Percentiles rank a stretch among this genome's conserved stretches.
Evolutionary conservation across 2,888 invertebrate species (phyloP).

Genomic region (Plagodis pulveraria): DNA sequence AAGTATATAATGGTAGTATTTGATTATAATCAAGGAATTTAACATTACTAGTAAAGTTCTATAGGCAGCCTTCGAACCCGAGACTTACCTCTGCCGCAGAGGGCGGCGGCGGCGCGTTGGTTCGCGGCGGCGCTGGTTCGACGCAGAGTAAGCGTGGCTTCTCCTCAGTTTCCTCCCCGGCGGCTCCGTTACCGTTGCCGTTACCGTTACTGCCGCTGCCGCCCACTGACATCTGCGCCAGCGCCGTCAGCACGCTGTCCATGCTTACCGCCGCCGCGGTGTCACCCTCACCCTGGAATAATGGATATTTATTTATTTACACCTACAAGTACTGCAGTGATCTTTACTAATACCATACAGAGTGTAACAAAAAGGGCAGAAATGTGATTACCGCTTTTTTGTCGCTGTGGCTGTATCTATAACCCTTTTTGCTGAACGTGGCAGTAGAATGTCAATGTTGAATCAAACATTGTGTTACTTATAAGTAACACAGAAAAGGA

Average conservation of each 20-base stretch:
- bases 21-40: too few species aligned
- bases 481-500: too few species aligned
- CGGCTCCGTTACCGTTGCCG: conserved; percentile 55
- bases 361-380: too few species aligned
- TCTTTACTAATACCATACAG: too few species aligned
- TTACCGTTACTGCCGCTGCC: conserved; percentile 55
- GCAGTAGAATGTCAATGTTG: too few species aligned
- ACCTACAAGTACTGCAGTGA: too few species aligned
- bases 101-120: conserved; percentile 19
- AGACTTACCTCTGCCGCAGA: conserved; percentile 21
- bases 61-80: neutral
- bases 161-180: conserved; percentile 61
- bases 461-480: too few species aligned
- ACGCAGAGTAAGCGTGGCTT: conserved; percentile 51
- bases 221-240: conserved; percentile 70
- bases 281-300: conserved; percentile 73
- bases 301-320: neutral
- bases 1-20: too few species aligned
- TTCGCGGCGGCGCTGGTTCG: conserved; percentile 50
- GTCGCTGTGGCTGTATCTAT: too few species aligned
- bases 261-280: conserved; percentile 50
- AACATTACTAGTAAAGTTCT: too few species aligned
- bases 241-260: conserved; percentile 66
- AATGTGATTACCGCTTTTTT: too few species aligned
- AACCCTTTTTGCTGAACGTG: too few species aligned